A percentile compares a stretch with the other conserved stretches of the same genome.
Conservation (phyloP, 2,888 invertebrate genomes). For the Diadegma fenestrale region DNA sequence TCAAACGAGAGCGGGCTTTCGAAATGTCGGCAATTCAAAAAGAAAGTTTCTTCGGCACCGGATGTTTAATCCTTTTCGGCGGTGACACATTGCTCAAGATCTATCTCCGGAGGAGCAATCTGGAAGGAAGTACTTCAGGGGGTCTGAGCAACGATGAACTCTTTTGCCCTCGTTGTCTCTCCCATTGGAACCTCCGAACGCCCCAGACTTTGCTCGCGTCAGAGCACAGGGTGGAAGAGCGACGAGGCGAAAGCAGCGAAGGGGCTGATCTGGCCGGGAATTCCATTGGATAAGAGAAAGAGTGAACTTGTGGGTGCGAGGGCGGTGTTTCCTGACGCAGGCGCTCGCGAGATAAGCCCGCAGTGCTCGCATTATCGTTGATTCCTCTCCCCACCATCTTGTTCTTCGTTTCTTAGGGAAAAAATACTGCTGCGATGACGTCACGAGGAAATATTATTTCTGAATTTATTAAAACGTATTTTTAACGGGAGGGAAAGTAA, state of each 20-base stretch:
- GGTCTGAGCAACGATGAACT: conserved; percentile 32
- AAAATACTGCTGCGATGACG: not conserved
- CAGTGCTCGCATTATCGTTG: conserved; percentile 36
- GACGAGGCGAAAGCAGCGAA: conserved; percentile 28
- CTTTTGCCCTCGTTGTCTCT: conserved; percentile 6
- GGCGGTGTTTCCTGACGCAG: conserved; percentile 61
- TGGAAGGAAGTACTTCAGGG: conserved; percentile 59
- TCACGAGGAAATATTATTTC: not conserved
- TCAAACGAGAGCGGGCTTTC: not conserved
- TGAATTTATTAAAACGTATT: not conserved
- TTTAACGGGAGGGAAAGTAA: not conserved
- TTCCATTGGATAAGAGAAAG: conserved; percentile 57
- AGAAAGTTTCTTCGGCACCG: conserved; percentile 51
- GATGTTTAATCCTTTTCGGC: conserved; percentile 69
- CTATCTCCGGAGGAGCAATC: conserved; percentile 47
- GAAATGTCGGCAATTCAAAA: conserved; percentile 23
- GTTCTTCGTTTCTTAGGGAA: not conserved
- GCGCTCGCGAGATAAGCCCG: conserved; percentile 57
- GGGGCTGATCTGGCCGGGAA: conserved; percentile 37
- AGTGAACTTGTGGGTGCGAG: conserved; percentile 40
- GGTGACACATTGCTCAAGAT: conserved; percentile 54
- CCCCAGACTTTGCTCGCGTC: conserved; percentile 34
- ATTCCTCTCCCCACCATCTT: conserved; percentile 17
- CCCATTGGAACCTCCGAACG: conserved; percentile 23
- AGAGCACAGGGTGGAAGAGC: conserved; percentile 47